Evolutionary conservation across 2,797 vertebrate genomes (phyloP), one percentile per base, ranked within the genome.

Genomic region (Gallinago stenura): DNA sequence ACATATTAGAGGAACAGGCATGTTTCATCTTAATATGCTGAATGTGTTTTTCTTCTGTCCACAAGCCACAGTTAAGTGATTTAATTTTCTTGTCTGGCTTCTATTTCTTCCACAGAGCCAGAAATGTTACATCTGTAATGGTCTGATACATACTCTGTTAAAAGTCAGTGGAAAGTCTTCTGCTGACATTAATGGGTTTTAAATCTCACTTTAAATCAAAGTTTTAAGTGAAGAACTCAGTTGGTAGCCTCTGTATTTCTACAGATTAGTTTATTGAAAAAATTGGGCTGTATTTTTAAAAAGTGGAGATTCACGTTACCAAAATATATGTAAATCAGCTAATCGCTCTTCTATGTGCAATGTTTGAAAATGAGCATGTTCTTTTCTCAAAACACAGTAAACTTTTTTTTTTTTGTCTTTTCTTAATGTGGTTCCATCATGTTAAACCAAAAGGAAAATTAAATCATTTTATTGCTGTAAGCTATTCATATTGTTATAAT

Each of bases 51-150:
- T 56, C n/a, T 93, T 95, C 80, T 70, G 61, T 71, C 87, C 56
- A 51, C 56, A 83, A 56, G 87, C 45, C 39, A 62, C 65, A 82
- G 64, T 78, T 76, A 81, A 97, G n/a, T 41, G 77, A 57, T 88
- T 89, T 95, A 90, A 88, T 91, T 87, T 90, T 86, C 84, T 21
- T 79, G 54, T 94, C 86, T 95, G 86, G 31, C 66, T 94, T 89
- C 57, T 87, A 4, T 88, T 86, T 75, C 65, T 90, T 91, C 54
- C 54, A 50, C 30, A 41, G 51, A 61, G 33, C 15, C 53, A 76
- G 35, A 87, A 93, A 72, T 48, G 39, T 71, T 95, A 18, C 37
- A 43, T 75, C 68, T 80, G 45, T 89, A 89, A 95, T 41, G 24
- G 9, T 54, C 50, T 89, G 78, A 89, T 69, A 57, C 88, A 94